Conservation (phyloP, 2,888 invertebrate species). For the Bedellia somnulentella region DNA sequence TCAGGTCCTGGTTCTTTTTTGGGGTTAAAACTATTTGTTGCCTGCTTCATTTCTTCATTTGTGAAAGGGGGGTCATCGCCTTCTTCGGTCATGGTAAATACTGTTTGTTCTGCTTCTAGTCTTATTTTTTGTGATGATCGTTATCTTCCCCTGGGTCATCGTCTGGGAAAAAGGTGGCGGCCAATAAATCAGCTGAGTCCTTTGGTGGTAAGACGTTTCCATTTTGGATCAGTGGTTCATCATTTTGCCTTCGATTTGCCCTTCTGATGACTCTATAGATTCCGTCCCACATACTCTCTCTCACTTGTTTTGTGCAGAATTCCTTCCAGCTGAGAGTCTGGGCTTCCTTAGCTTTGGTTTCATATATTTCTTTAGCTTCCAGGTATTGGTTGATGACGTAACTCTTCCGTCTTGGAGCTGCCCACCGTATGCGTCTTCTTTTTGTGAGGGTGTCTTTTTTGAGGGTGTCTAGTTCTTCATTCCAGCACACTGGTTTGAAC, state of each 20-base stretch:
- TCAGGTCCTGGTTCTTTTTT: too few species aligned
- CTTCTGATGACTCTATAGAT: too few species aligned
- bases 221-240: neutral
- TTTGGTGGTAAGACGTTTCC: neutral
- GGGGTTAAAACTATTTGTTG: slow-evolving; percentile 3
- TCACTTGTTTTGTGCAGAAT: slow-evolving; percentile 3
- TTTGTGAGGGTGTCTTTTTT: slow-evolving; percentile 1
- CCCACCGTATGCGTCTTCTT: slow-evolving; percentile 3
- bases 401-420: neutral
- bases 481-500: slow-evolving; percentile 4
- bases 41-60: slow-evolving; percentile 1
- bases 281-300: too few species aligned
- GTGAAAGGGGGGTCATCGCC: slow-evolving; percentile 4
- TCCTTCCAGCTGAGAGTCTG: slow-evolving; percentile 3
- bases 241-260: neutral
- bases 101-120: neutral
- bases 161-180: slow-evolving; percentile 3
- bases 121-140: neutral
- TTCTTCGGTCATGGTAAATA: neutral
- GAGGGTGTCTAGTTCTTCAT: neutral
- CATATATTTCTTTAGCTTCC: slow-evolving; percentile 1
- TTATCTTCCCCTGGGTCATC: neutral
- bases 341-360: too few species aligned
- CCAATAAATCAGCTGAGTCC: slow-evolving; percentile 3
- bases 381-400: slow-evolving; percentile 3